phyloP scores from a whole-genome alignment of 2,113 vertebrate genomes.

The Eclectus roratus region DNA sequence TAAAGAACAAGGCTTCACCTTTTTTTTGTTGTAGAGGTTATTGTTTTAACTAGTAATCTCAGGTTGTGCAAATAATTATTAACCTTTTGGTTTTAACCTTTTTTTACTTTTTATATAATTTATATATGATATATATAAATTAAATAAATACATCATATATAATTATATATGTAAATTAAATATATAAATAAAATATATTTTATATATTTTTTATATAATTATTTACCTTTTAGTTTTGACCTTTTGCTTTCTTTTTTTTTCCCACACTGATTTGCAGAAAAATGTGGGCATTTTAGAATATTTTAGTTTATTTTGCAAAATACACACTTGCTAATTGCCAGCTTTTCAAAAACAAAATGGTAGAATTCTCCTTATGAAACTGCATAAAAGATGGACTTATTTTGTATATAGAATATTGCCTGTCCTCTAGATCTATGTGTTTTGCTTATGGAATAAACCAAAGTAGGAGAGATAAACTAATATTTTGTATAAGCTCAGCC shows the following conservation, averaged over 20 bases:
- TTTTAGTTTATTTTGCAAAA: background rate
- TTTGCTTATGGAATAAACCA: constrained; percentile 95
- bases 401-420: constrained; percentile 93
- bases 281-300: background rate
- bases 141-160: too few species aligned
- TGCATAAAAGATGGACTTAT: constrained; percentile 93
- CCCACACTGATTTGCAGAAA: background rate
- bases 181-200: too few species aligned
- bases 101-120: too few species aligned
- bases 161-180: too few species aligned
- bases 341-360: constrained; percentile 38
- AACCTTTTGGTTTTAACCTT: background rate
- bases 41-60: background rate
- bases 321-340: background rate
- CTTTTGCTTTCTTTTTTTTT: background rate
- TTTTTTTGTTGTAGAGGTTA: background rate
- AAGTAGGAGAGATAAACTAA: constrained; percentile 97
- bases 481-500: constrained; percentile 99
- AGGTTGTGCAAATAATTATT: background rate
- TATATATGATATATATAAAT: too few species aligned
- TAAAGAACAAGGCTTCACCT: background rate
- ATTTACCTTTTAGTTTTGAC: background rate
- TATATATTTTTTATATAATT: background rate
- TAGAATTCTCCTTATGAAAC: constrained; percentile 77
- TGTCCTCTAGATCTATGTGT: constrained; percentile 92